Percentiles rank a stretch among this genome's conserved stretches.
These are phyloP conservation scores for Protodeltote pygarga DNA, from an alignment of 2,888 invertebrate species.

Conservation along the genomic window DNA sequence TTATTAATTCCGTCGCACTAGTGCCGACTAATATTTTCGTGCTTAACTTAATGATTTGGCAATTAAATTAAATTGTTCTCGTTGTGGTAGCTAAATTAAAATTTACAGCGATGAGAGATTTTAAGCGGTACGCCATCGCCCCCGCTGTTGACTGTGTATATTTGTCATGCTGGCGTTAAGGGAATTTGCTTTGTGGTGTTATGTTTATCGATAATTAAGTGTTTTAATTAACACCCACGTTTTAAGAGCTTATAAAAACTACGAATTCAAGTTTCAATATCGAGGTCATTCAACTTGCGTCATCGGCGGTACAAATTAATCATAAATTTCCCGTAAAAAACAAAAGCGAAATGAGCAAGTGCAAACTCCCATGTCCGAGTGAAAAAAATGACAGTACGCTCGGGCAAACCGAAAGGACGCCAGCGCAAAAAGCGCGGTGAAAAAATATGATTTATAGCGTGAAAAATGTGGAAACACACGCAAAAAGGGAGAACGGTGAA, in stretches of 20 bases:
- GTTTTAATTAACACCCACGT: constrained; percentile 39
- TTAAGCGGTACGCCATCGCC: constrained; percentile 65
- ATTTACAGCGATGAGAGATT: constrained; percentile 78
- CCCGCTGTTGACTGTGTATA: constrained; percentile 53
- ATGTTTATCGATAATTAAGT: constrained; percentile 47
- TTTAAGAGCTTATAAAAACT: constrained; percentile 22
- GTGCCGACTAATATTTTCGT: constrained; percentile 83
- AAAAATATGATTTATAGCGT: constrained; percentile 87
- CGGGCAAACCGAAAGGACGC: constrained; percentile 83
- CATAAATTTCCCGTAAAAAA: constrained; percentile 77
- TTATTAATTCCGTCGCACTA: constrained; percentile 79
- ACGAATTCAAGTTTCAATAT: constrained; percentile 43
- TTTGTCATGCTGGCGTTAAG: constrained; percentile 62
- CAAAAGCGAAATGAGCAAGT: constrained; percentile 77
- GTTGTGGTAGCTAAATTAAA: constrained; percentile 85
- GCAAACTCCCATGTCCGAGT: constrained; percentile 81
- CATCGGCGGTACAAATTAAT: constrained; percentile 70
- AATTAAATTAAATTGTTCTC: constrained; percentile 86
- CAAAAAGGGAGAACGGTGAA: constrained; percentile 81
- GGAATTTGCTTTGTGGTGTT: constrained; percentile 55
- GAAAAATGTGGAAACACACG: constrained; percentile 87
- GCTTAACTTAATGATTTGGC: constrained; percentile 86
- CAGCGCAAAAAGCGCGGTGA: constrained; percentile 84
- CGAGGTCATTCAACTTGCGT: constrained; percentile 63
- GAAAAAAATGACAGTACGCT: constrained; percentile 84